These are phyloP conservation scores for Mustela lutreola DNA, from an alignment of 2,113 vertebrate species.

Conservation along the genomic window DNA sequence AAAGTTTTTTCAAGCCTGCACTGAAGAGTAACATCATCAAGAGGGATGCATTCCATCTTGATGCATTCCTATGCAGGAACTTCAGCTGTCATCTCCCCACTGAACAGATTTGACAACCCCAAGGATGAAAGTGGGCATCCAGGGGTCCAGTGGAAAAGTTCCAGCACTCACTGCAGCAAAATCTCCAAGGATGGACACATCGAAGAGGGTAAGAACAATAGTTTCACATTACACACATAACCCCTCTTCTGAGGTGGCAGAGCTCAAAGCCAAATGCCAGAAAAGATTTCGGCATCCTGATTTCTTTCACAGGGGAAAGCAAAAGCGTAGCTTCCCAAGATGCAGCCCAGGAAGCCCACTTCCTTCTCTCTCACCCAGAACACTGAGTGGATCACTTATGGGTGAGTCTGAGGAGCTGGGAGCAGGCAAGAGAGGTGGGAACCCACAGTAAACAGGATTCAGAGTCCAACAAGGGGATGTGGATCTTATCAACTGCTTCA, in stretches of 20 bases:
- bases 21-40: background rate
- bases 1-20: conserved; percentile 9
- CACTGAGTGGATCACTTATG: background rate
- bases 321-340: background rate
- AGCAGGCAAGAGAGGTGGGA: background rate
- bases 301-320: background rate
- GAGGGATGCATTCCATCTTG: background rate
- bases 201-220: background rate
- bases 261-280: background rate
- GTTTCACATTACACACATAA: background rate
- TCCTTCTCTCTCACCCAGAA: background rate
- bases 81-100: background rate
- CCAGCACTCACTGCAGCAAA: background rate
- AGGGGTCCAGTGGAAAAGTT: background rate
- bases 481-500: background rate
- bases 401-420: background rate
- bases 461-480: background rate
- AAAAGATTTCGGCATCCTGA: background rate
- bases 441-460: background rate
- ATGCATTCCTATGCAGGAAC: background rate
- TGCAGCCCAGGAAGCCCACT: background rate
- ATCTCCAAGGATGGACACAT: background rate
- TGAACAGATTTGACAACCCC: background rate
- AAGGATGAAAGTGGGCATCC: background rate
- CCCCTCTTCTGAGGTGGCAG: background rate